phyloP scores from a whole-genome alignment of 2,797 vertebrate species.

The Pantherophis vulpinus region DNA sequence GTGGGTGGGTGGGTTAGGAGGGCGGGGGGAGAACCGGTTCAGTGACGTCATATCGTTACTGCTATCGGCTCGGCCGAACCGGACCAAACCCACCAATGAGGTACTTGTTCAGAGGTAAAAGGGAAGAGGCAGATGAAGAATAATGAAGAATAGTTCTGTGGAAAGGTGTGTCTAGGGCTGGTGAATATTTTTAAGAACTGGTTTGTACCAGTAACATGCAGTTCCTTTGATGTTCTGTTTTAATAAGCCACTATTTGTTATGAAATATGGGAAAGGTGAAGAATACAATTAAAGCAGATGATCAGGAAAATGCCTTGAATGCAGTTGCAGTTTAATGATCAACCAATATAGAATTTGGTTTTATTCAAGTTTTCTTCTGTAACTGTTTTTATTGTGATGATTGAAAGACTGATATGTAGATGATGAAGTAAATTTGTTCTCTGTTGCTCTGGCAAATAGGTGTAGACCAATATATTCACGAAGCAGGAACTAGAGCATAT shows the following conservation, averaged over 20 bases:
- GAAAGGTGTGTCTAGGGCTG: background rate
- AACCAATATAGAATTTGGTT: background rate
- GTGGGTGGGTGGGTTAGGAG: too few species aligned
- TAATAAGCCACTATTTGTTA: background rate
- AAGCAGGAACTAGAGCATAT: background rate
- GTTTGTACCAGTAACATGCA: background rate
- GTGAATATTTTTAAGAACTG: background rate
- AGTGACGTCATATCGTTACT: too few species aligned
- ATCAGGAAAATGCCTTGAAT: background rate
- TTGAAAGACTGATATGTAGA: background rate
- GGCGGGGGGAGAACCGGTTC: too few species aligned
- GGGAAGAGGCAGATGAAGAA: background rate
- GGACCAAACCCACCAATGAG: too few species aligned
- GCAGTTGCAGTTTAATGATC: background rate
- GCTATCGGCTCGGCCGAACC: too few species aligned
- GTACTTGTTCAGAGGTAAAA: background rate
- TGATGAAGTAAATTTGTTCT: background rate
- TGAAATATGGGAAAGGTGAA: too few species aligned
- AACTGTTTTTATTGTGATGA: background rate
- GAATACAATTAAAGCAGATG: background rate
- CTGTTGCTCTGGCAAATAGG: background rate
- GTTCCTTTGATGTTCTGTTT: background rate
- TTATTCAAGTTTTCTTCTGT: background rate
- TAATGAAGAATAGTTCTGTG: background rate
- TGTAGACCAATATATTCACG: background rate